Evolutionary conservation across 2,888 invertebrate species (phyloP), one percentile per base, ranked within the genome.

Genomic region (Blera fallax): DNA sequence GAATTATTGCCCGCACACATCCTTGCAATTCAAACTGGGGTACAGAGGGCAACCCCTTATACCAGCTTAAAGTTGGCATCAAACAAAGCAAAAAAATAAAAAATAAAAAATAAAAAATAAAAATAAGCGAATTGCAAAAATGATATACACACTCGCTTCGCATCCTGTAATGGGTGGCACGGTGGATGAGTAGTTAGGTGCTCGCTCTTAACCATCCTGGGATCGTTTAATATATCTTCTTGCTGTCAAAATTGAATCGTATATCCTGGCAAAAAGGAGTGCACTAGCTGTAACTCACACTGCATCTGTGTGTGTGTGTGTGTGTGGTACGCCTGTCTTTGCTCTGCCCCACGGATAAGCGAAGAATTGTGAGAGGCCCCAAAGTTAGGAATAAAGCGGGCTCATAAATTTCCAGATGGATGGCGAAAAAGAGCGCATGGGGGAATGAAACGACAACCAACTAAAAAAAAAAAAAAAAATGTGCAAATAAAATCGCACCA

Each of bases 351-450:
- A 70, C 77, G 84, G 85, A 84, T 83, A 88, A 87, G 74, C 84
- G 54, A 87, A 84, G 87, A 84, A 87, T 76, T 87, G 87, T 87
- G 87, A 77, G 87, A 77, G 78, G 67, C 85, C 48, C 72, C 87
- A 87, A 90, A 89, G 90, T 89, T 90, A 90, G 90, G 90, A 91
- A 91, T 91, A 90, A 90, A 90, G 89, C 90, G 91, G 90, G 27
- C 76, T 91, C 91, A 91, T 91, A 91, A 91, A 91, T 91, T 91
- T 90, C 90, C 91, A 91, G 90, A 90, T 90, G 90, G 90, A 90
- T 87, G 64, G 84, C 65, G 70, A 80, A 81, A 76, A 84, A 76
- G 65, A 72, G 67, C 70, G 18, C 70, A 70, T 54, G n/a, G 52
- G 7, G 29, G 16, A 54, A 60, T 29, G 45, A 48, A 80, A 70